Percentiles rank a stretch among this genome's conserved stretches.
These are phyloP conservation scores for Rhinolophus ferrumequinum DNA, from an alignment of 2,113 vertebrate genomes.

Conservation along the genomic window DNA sequence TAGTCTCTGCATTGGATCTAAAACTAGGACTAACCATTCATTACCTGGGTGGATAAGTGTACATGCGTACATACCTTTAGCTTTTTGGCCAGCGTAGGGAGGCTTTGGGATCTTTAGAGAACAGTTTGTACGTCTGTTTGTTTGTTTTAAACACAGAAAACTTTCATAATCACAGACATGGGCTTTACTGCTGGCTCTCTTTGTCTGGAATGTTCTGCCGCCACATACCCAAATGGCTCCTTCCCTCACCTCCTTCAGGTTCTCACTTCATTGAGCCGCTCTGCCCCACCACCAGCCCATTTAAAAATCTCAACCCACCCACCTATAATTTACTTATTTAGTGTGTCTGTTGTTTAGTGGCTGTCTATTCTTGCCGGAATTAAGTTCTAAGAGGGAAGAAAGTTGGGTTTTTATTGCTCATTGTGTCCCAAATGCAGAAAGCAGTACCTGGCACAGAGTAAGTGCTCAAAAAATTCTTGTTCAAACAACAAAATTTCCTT, in stretches of 20 bases:
- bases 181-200: not conserved
- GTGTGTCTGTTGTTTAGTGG: not conserved
- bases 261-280: not conserved
- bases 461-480: not conserved
- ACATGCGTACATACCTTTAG: not conserved
- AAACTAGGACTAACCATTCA: not conserved
- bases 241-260: not conserved
- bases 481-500: not conserved
- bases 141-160: slow-evolving; percentile 3
- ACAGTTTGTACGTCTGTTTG: not conserved
- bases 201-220: not conserved
- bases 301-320: not conserved
- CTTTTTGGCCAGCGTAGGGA: not conserved
- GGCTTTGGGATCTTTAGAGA: not conserved
- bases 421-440: not conserved
- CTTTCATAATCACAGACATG: not conserved
- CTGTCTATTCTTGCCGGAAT: not conserved
- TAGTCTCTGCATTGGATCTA: not conserved
- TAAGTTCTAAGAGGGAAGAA: not conserved
- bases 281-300: not conserved
- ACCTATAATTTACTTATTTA: not conserved
- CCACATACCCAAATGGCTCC: not conserved
- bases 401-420: not conserved
- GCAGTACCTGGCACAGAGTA: not conserved
- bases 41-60: not conserved